Conservation (phyloP, 2,113 vertebrate species). For the Leucoraja erinaceus region DNA sequence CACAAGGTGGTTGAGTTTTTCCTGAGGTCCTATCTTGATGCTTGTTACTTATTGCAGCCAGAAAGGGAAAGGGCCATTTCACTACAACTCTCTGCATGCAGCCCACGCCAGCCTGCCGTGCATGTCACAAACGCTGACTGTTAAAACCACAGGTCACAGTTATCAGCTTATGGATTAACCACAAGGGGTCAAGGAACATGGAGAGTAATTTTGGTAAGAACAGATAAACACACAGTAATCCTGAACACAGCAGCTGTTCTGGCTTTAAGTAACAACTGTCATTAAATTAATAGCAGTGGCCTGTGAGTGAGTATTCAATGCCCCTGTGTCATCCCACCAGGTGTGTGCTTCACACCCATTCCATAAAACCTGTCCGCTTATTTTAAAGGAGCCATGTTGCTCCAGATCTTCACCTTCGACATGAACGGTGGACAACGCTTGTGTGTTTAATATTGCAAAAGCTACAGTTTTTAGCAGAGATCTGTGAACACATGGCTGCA, state of each 20-base stretch:
- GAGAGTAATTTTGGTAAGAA: slow-evolving; percentile 18
- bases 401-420: not conserved
- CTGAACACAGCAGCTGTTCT: slow-evolving; percentile 14
- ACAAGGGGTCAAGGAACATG: not conserved
- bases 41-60: not conserved
- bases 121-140: not conserved
- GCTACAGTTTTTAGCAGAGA: not conserved
- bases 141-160: not conserved
- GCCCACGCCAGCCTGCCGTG: too few species aligned
- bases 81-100: not conserved
- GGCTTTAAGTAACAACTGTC: slow-evolving; percentile 30
- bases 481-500: not conserved
- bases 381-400: not conserved
- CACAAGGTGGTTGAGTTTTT: not conserved
- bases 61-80: not conserved
- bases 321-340: not conserved
- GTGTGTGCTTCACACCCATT: not conserved
- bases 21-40: not conserved
- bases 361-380: not conserved
- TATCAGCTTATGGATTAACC: slow-evolving; percentile 7
- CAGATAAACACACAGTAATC: slow-evolving; percentile 7
- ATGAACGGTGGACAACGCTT: not conserved
- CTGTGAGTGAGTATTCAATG: not conserved
- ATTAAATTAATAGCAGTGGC: not conserved
- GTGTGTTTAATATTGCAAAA: not conserved